Conservation (phyloP, 2,113 vertebrate genomes). For the Colius striatus region DNA sequence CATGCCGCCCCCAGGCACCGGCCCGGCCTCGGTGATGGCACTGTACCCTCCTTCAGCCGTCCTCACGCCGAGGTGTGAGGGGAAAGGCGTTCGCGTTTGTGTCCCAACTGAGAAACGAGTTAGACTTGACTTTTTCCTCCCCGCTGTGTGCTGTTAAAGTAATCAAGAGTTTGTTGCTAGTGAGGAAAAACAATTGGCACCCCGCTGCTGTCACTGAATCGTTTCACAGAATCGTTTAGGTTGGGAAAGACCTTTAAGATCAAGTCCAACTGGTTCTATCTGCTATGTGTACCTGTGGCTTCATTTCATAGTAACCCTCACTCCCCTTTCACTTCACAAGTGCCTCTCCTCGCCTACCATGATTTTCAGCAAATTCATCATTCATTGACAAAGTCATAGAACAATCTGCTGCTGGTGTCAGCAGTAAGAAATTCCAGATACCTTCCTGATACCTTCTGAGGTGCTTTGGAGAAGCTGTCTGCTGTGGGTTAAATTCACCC, state of each 20-base stretch:
- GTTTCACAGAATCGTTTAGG: neutral
- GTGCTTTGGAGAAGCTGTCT: neutral
- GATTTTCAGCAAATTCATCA: neutral
- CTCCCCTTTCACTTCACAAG: neutral
- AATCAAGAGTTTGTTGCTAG: neutral
- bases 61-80: accelerated
- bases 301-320: neutral
- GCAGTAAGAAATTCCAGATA: neutral
- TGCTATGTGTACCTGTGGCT: neutral
- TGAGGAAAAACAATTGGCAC: neutral
- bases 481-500: neutral
- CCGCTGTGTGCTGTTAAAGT: neutral
- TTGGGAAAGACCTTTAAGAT: too few relatives aligned
- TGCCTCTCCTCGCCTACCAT: accelerated
- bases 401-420: neutral
- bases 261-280: too few relatives aligned
- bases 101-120: neutral
- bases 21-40: too few relatives aligned
- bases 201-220: neutral
- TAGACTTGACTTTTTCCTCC: too few relatives aligned
- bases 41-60: accelerated
- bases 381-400: neutral
- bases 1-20: too few relatives aligned
- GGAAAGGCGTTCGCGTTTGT: accelerated
- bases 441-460: neutral